Conservation (phyloP, 2,113 vertebrate species). For the Pomatorhinus ruficollis region DNA sequence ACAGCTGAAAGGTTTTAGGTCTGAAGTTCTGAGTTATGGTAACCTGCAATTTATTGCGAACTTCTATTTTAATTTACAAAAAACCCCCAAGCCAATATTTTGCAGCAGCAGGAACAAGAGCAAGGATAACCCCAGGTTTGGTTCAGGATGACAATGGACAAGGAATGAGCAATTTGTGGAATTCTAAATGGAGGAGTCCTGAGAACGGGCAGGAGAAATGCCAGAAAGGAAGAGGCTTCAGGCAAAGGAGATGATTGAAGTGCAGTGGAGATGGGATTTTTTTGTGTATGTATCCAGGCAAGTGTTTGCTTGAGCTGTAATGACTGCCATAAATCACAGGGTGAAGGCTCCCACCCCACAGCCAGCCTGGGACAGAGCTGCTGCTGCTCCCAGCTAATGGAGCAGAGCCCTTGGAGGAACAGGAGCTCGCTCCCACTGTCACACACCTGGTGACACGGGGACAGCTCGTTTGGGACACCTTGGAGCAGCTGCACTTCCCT, state of each 20-base stretch:
- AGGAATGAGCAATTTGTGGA: neutral
- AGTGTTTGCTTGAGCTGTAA: slow-evolving; percentile 39
- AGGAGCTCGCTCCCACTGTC: neutral
- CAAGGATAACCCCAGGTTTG: neutral
- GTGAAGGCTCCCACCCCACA: neutral
- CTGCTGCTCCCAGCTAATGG: neutral
- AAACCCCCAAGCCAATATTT: rapidly evolving
- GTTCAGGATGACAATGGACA: neutral
- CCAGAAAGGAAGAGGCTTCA: neutral
- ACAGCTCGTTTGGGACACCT: neutral
- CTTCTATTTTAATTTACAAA: neutral
- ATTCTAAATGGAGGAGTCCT: neutral
- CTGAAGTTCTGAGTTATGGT: neutral
- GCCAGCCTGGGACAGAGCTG: neutral
- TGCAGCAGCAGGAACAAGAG: neutral
- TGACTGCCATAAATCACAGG: slow-evolving; percentile 54
- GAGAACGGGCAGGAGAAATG: neutral
- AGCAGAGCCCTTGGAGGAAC: neutral
- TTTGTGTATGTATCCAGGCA: slow-evolving; percentile 14
- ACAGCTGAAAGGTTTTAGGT: neutral
- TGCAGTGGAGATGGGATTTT: neutral
- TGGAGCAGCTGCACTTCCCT: neutral
- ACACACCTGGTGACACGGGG: neutral
- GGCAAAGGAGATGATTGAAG: slow-evolving; percentile 36
- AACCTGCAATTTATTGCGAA: neutral